Base-by-base conservation (phyloP, 2,797 vertebrate genomes). In the Astyanax mexicanus region DNA sequence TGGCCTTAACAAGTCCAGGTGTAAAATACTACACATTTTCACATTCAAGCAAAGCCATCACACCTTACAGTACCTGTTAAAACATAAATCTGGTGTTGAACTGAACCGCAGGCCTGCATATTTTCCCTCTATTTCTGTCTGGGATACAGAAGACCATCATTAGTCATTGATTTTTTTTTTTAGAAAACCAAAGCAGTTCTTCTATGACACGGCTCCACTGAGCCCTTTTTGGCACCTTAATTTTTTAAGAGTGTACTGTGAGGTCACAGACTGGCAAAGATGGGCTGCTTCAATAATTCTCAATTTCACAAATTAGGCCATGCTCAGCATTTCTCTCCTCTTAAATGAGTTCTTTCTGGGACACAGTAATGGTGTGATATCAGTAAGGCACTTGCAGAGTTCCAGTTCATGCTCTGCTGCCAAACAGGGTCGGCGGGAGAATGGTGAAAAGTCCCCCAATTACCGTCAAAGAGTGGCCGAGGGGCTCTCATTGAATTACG, bases 381-480 rank as follows among this genome's bases (percentile, higher is more conserved):
- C 3, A 17, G 40, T 35, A 52, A 35, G n/a, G 47, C 29, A 66
- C 21, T 52, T 55, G 44, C 61, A 25, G 21, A 60, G 69, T 61
- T 69, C 29, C 60, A 72, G 68, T 81, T 81, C 76, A 64, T 9
- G 40, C 68, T 72, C 72, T 3, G 47, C 44, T 72, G 68, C 23
- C 57, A 79, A 51, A 68, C 25, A 47, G 65, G 47, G 65, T 58
- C 69, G 21, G 55, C 23, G 9, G 29, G 68, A 73, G 73, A 6
- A 62, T 6, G 1, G 19, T 52, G 55, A 78, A 76, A 81, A 79
- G 72, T 69, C 73, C 64, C 74, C 84, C 84, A 82, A 82, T 83
- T 82, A 83, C 80, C 70, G 66, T 49, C 47, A 66, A 55, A 47
- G 73, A 68, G 78, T 49, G 70, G 54, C 67, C 65, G 49, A 61